Evolutionary conservation across 2,113 vertebrate species (phyloP).

Genomic region (rabbit (Oryctolagus cuniculus)): DNA sequence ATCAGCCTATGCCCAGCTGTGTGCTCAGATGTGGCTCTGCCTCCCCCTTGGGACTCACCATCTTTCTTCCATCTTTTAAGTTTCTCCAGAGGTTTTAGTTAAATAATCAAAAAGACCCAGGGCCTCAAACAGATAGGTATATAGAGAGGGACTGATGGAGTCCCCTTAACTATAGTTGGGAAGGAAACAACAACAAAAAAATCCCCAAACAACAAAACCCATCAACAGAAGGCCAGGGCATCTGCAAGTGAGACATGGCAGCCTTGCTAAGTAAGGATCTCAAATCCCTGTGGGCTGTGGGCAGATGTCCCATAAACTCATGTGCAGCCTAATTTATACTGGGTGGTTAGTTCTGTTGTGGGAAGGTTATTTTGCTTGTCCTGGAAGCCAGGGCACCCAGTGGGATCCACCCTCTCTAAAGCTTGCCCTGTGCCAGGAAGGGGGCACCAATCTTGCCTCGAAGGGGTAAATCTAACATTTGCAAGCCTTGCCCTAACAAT

Average conservation of each 20-base stretch:
- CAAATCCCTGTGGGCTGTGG: slow-evolving; percentile 74
- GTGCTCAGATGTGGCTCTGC: slow-evolving; percentile 13
- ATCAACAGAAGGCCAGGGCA: slow-evolving; percentile 69
- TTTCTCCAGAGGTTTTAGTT: background rate
- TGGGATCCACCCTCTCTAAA: background rate
- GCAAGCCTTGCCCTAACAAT: background rate
- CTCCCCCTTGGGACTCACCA: background rate
- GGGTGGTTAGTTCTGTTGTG: slow-evolving; percentile 37
- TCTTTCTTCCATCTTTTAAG: slow-evolving; percentile 57
- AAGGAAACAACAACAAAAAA: background rate
- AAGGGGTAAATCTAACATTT: background rate
- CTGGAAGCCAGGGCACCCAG: background rate
- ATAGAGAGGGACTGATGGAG: background rate
- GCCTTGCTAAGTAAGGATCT: slow-evolving; percentile 69
- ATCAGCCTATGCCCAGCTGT: slow-evolving; percentile 33
- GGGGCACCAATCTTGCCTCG: background rate
- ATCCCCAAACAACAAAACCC: background rate
- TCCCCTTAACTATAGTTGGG: background rate
- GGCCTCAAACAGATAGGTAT: background rate
- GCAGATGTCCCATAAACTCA: slow-evolving; percentile 70
- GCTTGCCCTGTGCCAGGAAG: background rate
- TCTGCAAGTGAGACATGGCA: slow-evolving; percentile 63
- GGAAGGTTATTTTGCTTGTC: slow-evolving; percentile 53
- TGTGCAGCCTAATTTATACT: slow-evolving; percentile 38
- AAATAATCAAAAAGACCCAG: slow-evolving; percentile 42